Percentiles rank a stretch among this genome's conserved stretches.
These are phyloP conservation scores for Ophion ventricosus DNA, from an alignment of 2,888 invertebrate genomes.

Conservation along the genomic window DNA sequence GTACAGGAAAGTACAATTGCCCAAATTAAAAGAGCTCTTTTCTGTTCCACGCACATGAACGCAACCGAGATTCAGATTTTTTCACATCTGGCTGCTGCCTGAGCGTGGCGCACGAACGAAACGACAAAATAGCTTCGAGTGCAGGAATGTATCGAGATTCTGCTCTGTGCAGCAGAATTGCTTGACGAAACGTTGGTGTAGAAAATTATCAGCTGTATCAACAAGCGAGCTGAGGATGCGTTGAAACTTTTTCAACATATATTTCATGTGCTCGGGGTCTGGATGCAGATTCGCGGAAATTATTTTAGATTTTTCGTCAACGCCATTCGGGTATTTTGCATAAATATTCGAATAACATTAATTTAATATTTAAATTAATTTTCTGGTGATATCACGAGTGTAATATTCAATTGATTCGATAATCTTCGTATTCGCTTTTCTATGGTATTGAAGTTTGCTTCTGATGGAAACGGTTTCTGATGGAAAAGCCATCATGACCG, in stretches of 20 bases:
- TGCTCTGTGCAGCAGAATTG: neutral
- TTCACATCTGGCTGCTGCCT: constrained; percentile 75
- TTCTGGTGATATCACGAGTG: no score
- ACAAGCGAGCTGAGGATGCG: neutral
- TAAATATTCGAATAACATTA: no score
- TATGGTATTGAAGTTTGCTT: no score
- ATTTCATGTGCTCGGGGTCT: no score
- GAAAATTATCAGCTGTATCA: neutral
- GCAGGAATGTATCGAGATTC: neutral
- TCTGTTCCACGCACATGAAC: constrained; percentile 78
- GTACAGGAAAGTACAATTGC: constrained; percentile 51
- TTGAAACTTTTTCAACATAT: neutral
- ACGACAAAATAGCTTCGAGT: neutral
- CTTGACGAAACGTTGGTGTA: no score
- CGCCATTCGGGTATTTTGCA: neutral
- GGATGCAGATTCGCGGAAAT: no score
- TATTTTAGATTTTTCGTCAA: no score
- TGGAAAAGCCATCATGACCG: no score
- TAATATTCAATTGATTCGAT: no score
- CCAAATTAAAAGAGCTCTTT: constrained; percentile 70
- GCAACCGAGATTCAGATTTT: constrained; percentile 69
- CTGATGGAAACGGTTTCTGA: no score
- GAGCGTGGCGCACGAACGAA: constrained; percentile 70
- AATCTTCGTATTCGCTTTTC: no score
- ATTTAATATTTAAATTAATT: no score